Base-by-base conservation (phyloP, 2,797 vertebrate genomes). In the Muraenolepis orangiensis region DNA sequence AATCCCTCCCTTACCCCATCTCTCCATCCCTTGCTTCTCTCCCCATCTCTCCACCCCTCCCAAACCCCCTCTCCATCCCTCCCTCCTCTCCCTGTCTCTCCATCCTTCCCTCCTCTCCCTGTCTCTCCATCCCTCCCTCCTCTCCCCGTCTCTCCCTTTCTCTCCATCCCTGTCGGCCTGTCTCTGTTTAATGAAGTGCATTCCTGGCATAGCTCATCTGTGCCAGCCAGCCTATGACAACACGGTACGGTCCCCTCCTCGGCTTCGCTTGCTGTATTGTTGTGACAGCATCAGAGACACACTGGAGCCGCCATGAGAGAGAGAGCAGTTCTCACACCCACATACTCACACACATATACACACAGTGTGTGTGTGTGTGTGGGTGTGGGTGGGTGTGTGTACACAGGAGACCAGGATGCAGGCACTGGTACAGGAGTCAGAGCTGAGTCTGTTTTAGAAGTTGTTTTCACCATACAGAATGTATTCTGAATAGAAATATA, bases 191-290 rank as follows among this genome's bases (percentile, higher is more conserved):
- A 72, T 46, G 71, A 76, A 73, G 72, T 57, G 78, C 87, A 91
- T 92, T 89, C 87, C 86, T 89, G 73, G 82, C 86, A 90, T 88
- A 83, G 57, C 78, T 91, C 73, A 38, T 81, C 80, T 84, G 20
- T 57, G n/a, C 51, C 82, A 72, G 68, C 78, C 72, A 79, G 79
- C 66, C 75, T 82, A 77, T 84, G 82, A 86, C 86, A 89, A 82
- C 86, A 81, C 69, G 13, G 12, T 26, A 61, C 71, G 29, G 67
- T 69, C 11, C 67, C 42, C 74, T 76, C 80, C 85, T 79, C 73
- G 42, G 84, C 74, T 78, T 66, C 79, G 38, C 72, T 67, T 16
- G 74, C 30, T 66, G 16, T 2, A 7, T 4, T 36, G 31, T 36
- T n/a, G 31, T 70, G 20, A 34, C n/a, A 20, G 51, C 51, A 32